phyloP scores from a whole-genome alignment of 2,888 invertebrate species.

The Andrena minutula region DNA sequence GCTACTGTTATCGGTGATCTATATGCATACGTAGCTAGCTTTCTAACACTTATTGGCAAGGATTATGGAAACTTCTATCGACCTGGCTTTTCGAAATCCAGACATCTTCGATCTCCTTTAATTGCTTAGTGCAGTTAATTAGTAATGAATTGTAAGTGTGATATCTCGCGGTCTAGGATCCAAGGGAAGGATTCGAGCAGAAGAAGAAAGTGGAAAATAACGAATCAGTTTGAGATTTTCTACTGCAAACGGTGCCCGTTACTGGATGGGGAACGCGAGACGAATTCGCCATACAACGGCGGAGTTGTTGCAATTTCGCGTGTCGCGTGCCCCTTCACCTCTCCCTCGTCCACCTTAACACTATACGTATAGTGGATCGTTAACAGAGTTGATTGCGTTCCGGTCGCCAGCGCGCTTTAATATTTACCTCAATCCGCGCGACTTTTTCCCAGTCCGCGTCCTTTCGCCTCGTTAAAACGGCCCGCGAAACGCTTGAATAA shows the following conservation, averaged over 20 bases:
- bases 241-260: slow-evolving; percentile 12
- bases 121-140: slow-evolving; percentile 19
- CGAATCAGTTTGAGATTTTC: background rate
- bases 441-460: slow-evolving; percentile 3
- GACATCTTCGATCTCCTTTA: background rate
- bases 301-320: slow-evolving; percentile 19
- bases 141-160: slow-evolving; percentile 12
- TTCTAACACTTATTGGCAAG: too few species aligned
- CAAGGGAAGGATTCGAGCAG: background rate
- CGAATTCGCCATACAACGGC: slow-evolving; percentile 2
- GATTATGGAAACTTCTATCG: too few species aligned
- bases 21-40: too few species aligned
- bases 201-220: background rate
- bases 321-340: background rate
- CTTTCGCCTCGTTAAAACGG: background rate
- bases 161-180: background rate
- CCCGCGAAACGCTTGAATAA: slow-evolving; percentile 32
- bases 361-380: slow-evolving; percentile 16
- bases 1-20: too few species aligned
- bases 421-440: slow-evolving; percentile 5
- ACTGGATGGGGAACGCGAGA: background rate
- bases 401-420: slow-evolving; percentile 17
- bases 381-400: slow-evolving; percentile 24
- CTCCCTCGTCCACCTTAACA: background rate
- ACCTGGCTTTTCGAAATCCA: too few species aligned